Conservation (phyloP, 2,888 invertebrate species). For the Mayetiola destructor region DNA sequence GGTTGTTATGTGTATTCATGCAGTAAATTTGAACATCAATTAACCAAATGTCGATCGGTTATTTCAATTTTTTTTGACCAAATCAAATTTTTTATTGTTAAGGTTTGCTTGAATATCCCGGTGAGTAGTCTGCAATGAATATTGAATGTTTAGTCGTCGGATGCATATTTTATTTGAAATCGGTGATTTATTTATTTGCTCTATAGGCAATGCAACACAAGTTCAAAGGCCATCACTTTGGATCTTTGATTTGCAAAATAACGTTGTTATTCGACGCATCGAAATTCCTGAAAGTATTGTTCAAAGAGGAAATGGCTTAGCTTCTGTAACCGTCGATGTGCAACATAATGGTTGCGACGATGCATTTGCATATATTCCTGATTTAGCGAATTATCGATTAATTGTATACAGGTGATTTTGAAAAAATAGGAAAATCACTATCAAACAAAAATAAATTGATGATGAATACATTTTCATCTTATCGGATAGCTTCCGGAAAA, state of each 20-base stretch:
- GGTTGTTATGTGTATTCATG: too few relatives aligned
- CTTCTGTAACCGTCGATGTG: slow-evolving; percentile 49
- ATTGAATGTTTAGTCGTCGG: background rate
- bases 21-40: too few relatives aligned
- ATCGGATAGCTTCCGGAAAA: background rate
- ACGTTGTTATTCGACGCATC: slow-evolving; percentile 51
- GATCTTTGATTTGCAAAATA: slow-evolving; percentile 57
- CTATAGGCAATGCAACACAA: slow-evolving; percentile 27
- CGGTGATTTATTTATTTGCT: background rate
- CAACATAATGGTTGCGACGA: slow-evolving; percentile 60
- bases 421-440: slow-evolving; percentile 38
- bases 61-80: too few relatives aligned
- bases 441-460: background rate
- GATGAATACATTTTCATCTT: background rate
- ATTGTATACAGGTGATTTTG: slow-evolving; percentile 44
- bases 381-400: slow-evolving; percentile 51
- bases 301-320: slow-evolving; percentile 49
- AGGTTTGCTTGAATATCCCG: background rate
- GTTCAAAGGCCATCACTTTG: slow-evolving; percentile 48
- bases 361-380: slow-evolving; percentile 57
- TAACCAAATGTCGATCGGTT: too few relatives aligned
- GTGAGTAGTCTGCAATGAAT: background rate
- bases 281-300: slow-evolving; percentile 38
- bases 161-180: background rate
- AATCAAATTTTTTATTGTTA: background rate